A percentile compares a stretch with the other conserved stretches of the same genome.
Evolutionary conservation across 2,888 invertebrate species (phyloP).

Genomic region (Tyria jacobaeae): DNA sequence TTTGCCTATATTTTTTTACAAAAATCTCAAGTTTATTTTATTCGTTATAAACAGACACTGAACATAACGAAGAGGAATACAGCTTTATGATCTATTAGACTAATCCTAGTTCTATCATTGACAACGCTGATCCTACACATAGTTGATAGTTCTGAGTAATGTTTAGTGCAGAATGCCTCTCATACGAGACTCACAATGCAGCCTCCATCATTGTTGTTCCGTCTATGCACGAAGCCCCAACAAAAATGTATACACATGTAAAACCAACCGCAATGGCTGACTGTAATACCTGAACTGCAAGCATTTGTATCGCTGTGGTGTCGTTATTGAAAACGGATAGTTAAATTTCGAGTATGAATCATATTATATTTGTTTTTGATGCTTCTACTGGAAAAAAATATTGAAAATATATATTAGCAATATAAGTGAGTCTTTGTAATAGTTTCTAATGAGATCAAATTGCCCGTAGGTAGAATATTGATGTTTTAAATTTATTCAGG

Average conservation of each 20-base stretch:
- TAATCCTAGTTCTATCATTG: conserved; percentile 26
- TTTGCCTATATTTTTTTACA: no score
- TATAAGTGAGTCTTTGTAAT: no score
- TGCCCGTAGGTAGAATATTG: background rate
- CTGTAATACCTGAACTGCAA: conserved; percentile 61
- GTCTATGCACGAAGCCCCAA: conserved; percentile 47
- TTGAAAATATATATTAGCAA: no score
- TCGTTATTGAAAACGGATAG: conserved; percentile 38
- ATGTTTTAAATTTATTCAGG: no score
- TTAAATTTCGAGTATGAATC: conserved; percentile 22
- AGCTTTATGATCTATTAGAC: background rate
- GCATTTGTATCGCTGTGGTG: conserved; percentile 42
- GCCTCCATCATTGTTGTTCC: conserved; percentile 64
- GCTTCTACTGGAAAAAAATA: no score
- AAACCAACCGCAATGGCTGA: conserved; percentile 52
- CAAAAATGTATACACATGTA: conserved; percentile 54
- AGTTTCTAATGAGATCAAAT: background rate
- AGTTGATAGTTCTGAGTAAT: conserved; percentile 37
- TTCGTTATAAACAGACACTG: no score
- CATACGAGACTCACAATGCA: conserved; percentile 62
- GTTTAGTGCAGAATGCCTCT: conserved; percentile 62
- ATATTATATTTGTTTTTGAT: no score
- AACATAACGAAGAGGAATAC: background rate
- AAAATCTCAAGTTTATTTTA: no score
- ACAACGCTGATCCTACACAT: conserved; percentile 24